Evolutionary conservation across 2,113 vertebrate species (phyloP), one percentile per base, ranked within the genome.

Genomic region (Xerus inauris): DNA sequence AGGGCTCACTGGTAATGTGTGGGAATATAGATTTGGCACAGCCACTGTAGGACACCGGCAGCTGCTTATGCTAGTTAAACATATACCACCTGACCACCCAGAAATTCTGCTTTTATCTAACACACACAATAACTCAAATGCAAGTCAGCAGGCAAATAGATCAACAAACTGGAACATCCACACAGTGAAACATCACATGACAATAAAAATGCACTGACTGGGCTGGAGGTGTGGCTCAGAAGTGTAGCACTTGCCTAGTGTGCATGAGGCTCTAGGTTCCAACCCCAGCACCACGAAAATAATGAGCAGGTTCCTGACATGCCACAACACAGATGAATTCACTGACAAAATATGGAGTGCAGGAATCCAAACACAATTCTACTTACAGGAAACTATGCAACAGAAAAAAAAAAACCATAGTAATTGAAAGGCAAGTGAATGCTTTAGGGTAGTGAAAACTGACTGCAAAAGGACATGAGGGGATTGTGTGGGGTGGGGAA

Each of bases 1-100:
- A 49, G 19, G 35, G 5, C 62, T 38, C 42, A 0, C 3, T 4
- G 3, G 54, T 0, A 3, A 1, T 35, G 4, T 62, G 32, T 16
- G 19, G 57, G 32, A 26, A 38, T 1, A 4, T 3, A 10, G 40
- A 38, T 1, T 0, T 0, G 51, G 32, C 1, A 14, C 16, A 6
- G 30, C 20, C 65, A 2, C 65, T 1, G 4, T 4, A 10, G 51
- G 24, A 19, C 45, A 16, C 19, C 1, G 42, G 92, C 57, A 32
- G 35, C 77, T 93, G 38, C 35, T 85, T 16, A 11, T 0, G 16
- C 54, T 0, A 6, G 32, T 13, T 30, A 12, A 64, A 32, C 35
- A 84, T 10, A 16, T 1, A 14, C n/a, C 73, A 49, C 13, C 38
- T 59, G 9, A 26, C 0, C 35, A 62, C 75, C 81, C 17, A 65